Base-by-base conservation (phyloP, 2,888 invertebrate species). In the Synergus japonicus region DNA sequence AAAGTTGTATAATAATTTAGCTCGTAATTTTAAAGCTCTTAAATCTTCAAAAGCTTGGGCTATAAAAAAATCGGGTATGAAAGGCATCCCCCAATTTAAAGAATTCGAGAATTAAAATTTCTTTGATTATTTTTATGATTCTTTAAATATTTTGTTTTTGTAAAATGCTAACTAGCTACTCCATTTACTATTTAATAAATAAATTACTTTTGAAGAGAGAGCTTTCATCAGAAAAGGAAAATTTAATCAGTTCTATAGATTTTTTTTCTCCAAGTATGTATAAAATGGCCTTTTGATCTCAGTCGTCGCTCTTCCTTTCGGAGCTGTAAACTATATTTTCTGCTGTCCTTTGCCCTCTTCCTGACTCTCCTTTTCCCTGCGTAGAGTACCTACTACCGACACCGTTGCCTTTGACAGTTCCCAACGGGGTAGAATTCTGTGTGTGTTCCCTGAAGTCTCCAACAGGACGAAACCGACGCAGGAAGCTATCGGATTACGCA, bases 391-490 rank as follows among this genome's bases (percentile, higher is more conserved):
- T 29, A 63, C 29, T 63, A 63, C 63, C 49, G 37, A 73, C 73
- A 54, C 54, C 54, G 54, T 73, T 54, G 54, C 29, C 73, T 54
- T 73, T 58, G 73, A 73, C 73, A 73, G 54, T 41, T 73, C 73
- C 73, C 73, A 73, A 73, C 73, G 54, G 73, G 73, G 73, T 73
- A 73, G 54, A 73, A 73, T 73, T 54, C 54, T 73, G 73, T 73
- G n/a, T 49, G 46, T 54, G 15, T 73, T 37, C 54, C 54, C 73
- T 73, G 73, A 73, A 54, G 41, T 37, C 37, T 73, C 73, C 73
- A 41, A 15, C 73, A 73, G 73, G 73, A 73, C 37, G 73, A 73
- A 54, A 73, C 73, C 73, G 54, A 54, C 54, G 54, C 37, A 73
- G 73, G 41, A 73, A 49, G 54, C 73, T 73, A 73, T 73, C 73